Evolutionary conservation across 2,113 vertebrate species (phyloP).

Genomic region (Urocynchramus pylzowi): DNA sequence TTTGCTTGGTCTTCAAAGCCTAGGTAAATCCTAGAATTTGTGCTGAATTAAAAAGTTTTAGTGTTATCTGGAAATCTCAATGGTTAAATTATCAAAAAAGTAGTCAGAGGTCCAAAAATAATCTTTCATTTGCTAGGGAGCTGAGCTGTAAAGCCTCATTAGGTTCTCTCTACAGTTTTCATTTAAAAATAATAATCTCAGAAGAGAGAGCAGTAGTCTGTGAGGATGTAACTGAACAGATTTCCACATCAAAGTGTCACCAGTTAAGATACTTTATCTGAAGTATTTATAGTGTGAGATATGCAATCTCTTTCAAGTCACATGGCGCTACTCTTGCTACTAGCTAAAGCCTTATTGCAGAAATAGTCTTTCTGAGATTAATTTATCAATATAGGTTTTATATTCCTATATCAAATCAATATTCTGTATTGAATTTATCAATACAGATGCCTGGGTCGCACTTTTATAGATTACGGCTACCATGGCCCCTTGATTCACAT

Average conservation of each 20-base stretch:
- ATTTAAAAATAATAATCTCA: background rate
- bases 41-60: background rate
- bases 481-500: rapidly evolving
- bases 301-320: slow-evolving; percentile 17
- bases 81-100: slow-evolving; percentile 15
- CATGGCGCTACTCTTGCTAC: background rate
- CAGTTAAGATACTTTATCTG: background rate
- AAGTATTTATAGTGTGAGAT: background rate
- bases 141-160: background rate
- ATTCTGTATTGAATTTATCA: background rate
- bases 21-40: background rate
- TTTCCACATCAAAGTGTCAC: slow-evolving; percentile 38
- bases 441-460: too few relatives aligned
- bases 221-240: background rate
- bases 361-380: background rate
- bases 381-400: background rate
- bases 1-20: background rate
- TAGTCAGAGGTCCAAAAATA: background rate
- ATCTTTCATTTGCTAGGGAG: slow-evolving; percentile 1
- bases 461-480: background rate
- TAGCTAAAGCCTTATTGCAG: background rate
- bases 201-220: background rate
- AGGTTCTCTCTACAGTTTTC: background rate
- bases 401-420: background rate
- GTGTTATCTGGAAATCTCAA: slow-evolving; percentile 6